Base-by-base conservation (phyloP, 2,888 invertebrate species). In the Dorcus parallelipipedus region DNA sequence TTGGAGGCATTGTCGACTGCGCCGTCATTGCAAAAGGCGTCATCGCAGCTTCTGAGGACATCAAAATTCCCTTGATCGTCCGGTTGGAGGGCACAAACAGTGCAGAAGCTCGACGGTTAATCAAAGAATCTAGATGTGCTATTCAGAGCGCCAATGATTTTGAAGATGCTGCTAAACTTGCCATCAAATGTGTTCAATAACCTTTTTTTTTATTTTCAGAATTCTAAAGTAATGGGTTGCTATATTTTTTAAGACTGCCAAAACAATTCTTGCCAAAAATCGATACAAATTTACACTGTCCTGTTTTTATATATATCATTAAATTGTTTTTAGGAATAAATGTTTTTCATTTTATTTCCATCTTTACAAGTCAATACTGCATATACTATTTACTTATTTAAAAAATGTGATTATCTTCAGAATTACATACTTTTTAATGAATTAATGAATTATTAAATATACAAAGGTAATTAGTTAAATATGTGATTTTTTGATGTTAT, bases 1-100 rank as follows among this genome's bases (percentile, higher is more conserved):
- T 99, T 82, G 99, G 96, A 65, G 97, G 99, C 55, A 99, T 99
- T 74, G 98, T 99, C 0, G 97, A 99, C 80, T 99, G 99, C 80
- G 93, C 90, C 4, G 97, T 92, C 0, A 93, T 99, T 69, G 99
- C 99, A 0, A 93, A 91, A 71, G 99, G 99, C 43, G 92, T 99
- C 67, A 89, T 97, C 3, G 86, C 89, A 58, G 97, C 98, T 2
- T 86, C 86, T 54, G 86, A 91, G 61, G 84, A 90, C 45, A 82
- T 97, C 0, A 85, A 87, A 70, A 86, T 96, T 58, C 98, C 99
- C 0, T 81, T 99, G 45, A 86, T 99, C 55, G 95, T 99, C 43
- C 84, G 99, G 69, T 80, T 99, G 56, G 97, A 97, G 85, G 99
- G 98, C 54, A 97, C 95, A 14, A 97, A 97, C 79, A 92, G 95